Base-by-base conservation (phyloP, 2,113 vertebrate genomes). In the Dolichotis patagonum region DNA sequence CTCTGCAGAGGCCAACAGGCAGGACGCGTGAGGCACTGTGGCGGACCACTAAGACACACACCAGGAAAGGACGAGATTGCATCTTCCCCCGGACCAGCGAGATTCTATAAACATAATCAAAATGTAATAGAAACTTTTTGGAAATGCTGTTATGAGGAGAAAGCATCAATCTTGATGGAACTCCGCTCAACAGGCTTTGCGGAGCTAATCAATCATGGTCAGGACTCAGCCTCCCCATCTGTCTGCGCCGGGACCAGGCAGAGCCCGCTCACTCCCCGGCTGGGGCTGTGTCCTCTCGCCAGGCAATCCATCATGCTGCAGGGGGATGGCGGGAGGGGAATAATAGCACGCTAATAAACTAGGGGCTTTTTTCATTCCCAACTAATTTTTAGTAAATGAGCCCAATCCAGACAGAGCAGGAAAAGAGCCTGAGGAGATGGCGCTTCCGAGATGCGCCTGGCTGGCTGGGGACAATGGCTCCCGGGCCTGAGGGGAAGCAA, bases 111-210 rank as follows among this genome's bases (percentile, higher is more conserved):
- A 99, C 99, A 99, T 99, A 98, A 99, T 99, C 98, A 99, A 99
- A 99, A 99, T 98, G 98, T 99, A 99, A 99, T 99, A 99, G 99
- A 99, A 99, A 99, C 98, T 99, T 99, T 99, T 99, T 99, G 99
- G 99, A 99, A 99, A 99, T 99, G 99, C 99, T 99, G 98, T 99
- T 99, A 99, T 98, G 98, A 99, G 98, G 98, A 99, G 98, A 99
- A 99, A 99, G 98, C 99, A 99, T 99, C 99, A 99, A 99, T 99
- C 99, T 99, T 99, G 98, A 99, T 99, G 98, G 98, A 99, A 99
- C 99, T 99, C 98, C 98, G 98, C 98, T 99, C 98, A 98, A 99
- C 99, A 99, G 98, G 98, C 99, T 99, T 99, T 99, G 98, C 98
- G 97, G 98, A 99, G 98, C 98, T 99, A 99, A 99, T 99, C 99